A percentile compares a stretch with the other conserved stretches of the same genome.
Conservation (phyloP, 2,888 invertebrate species). For the Andrena chrysosceles region DNA sequence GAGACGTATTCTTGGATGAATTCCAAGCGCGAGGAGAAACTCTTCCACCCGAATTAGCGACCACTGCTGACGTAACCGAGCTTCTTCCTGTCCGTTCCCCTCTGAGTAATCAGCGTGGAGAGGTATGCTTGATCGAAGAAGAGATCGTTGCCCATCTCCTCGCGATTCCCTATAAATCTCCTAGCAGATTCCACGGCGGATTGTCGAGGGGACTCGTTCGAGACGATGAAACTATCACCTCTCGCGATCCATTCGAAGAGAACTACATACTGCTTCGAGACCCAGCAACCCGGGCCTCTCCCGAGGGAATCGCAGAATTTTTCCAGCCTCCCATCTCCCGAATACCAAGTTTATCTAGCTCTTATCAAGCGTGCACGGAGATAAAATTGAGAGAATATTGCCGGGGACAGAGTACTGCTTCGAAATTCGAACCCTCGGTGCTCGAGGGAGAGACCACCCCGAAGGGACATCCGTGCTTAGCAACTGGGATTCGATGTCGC, state of each 20-base stretch:
- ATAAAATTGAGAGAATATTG: conserved; percentile 50
- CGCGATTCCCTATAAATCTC: not conserved
- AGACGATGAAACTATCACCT: not conserved
- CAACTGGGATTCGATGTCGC: conserved; percentile 46
- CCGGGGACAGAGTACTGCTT: conserved; percentile 22
- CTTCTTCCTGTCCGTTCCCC: not conserved
- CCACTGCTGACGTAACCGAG: not conserved
- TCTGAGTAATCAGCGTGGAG: not conserved
- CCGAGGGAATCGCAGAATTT: conserved; percentile 1
- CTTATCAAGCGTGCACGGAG: conserved; percentile 16
- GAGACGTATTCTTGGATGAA: conserved; percentile 12
- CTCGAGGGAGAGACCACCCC: conserved; percentile 22
- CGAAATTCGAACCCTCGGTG: conserved; percentile 62
- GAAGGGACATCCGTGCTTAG: conserved; percentile 18
- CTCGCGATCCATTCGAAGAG: not conserved
- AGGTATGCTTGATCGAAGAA: not conserved
- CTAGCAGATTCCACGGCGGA: not conserved
- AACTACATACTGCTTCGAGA: not conserved
- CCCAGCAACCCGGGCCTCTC: not conserved
- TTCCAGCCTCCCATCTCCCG: not conserved
- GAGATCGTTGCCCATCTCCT: not conserved
- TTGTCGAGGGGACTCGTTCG: not conserved
- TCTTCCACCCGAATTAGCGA: not conserved
- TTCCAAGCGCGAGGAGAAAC: conserved; percentile 13
- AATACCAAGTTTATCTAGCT: conserved; percentile 26